A percentile compares a stretch with the other conserved stretches of the same genome.
These are phyloP conservation scores for Onychostruthus taczanowskii DNA, from an alignment of 2,113 vertebrate species.

Conservation along the genomic window DNA sequence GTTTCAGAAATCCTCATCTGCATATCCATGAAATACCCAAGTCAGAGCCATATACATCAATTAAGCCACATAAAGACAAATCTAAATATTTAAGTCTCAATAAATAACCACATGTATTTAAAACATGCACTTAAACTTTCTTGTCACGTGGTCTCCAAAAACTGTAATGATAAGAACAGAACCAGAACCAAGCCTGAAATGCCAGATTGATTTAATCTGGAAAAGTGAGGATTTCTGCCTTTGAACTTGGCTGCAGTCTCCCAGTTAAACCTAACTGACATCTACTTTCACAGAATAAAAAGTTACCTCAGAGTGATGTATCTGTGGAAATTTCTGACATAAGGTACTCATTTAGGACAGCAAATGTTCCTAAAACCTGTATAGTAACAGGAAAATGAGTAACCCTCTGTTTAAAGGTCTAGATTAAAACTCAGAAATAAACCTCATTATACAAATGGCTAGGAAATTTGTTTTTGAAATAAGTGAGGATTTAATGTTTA, in stretches of 20 bases:
- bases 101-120: background rate
- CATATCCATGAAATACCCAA: background rate
- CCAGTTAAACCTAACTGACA: background rate
- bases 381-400: background rate
- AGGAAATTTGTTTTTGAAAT: background rate
- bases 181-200: background rate
- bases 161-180: background rate
- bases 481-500: background rate
- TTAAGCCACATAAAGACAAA: background rate
- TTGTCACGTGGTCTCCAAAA: background rate
- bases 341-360: background rate
- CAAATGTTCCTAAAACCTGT: background rate
- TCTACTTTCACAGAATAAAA: background rate
- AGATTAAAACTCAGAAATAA: background rate
- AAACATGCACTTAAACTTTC: background rate
- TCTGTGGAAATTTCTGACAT: background rate
- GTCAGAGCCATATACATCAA: background rate
- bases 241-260: background rate
- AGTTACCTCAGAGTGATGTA: background rate
- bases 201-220: background rate
- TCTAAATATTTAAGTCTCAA: background rate
- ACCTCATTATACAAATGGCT: background rate
- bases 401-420: background rate
- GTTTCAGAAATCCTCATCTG: background rate
- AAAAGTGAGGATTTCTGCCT: background rate